Evolutionary conservation across 2,888 invertebrate species (phyloP), one percentile per base, ranked within the genome.

Genomic region (Cephalotes varians): DNA sequence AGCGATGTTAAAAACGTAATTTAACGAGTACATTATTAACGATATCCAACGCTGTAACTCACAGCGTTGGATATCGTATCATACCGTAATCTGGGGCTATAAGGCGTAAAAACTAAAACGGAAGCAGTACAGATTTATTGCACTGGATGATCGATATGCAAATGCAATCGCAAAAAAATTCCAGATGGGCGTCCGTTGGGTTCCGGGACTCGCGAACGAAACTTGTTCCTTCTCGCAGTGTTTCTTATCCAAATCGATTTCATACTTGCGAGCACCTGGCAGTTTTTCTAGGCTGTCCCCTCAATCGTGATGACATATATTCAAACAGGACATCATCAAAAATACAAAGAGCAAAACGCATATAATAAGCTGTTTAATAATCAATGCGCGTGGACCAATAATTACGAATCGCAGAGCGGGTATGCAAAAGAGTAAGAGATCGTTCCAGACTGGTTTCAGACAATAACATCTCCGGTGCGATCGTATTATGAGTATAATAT

Each of bases 381-480:
- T 94, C 94, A 94, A 94, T 94, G 93, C 90, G 91, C 88, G 91
- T 88, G 90, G 90, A 86, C 92, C 90, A 92, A 94, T 94, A 94
- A 94, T 94, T 94, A 94, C 91, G 91, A 92, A 92, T 92, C 91
- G 92, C 91, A 88, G 90, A 92, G 90, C 92, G 91, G 87, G 93
- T 93, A 94, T 94, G 94, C 93, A 93, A 93, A 94, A 87, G 87
- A 92, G 92, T 81, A 34, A 74, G 85, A 84, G 86, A 88, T 85
- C 91, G 92, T 18, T 65, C 18, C 92, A 92, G 94, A 94, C 94
- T 94, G 94, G 94, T 94, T 94, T 93, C 93, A 93, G 92, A 94
- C 94, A 94, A 94, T 94, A 92, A 91, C 90, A 88, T 86, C 91
- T 87, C 72, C 82, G 86, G 84, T 88, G 84, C 89, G 86, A 87